Conservation (phyloP, 2,797 vertebrate genomes). For the Phrynocephalus vlangalii region DNA sequence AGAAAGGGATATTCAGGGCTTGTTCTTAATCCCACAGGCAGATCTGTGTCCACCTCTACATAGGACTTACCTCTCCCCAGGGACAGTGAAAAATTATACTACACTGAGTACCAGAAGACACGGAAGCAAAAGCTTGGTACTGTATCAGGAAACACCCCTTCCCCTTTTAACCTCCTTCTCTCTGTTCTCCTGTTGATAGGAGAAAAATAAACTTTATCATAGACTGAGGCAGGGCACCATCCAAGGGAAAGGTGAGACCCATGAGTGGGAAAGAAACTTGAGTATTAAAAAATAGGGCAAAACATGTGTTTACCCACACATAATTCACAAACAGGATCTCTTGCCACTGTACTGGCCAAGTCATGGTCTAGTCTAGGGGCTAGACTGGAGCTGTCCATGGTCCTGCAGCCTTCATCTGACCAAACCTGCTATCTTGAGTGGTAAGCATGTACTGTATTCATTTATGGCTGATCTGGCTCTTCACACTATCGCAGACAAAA, state of each 20-base stretch:
- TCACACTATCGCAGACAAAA: no score
- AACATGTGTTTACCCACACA: neutral
- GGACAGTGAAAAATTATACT: slow-evolving; percentile 31
- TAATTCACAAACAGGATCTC: neutral
- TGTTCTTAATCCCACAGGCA: slow-evolving; percentile 33
- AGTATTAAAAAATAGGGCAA: slow-evolving; percentile 26
- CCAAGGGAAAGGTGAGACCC: slow-evolving; percentile 10
- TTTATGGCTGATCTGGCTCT: neutral
- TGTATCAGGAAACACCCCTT: slow-evolving; percentile 45
- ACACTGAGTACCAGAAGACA: slow-evolving; percentile 15
- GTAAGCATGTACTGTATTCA: neutral
- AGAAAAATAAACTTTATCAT: neutral
- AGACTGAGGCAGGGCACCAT: slow-evolving; percentile 34
- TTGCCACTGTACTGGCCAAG: neutral
- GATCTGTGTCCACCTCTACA: neutral
- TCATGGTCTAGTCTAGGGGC: neutral
- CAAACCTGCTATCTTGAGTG: neutral
- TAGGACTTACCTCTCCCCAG: neutral
- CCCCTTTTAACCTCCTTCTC: slow-evolving; percentile 11
- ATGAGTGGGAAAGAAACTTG: neutral
- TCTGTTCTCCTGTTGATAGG: slow-evolving; percentile 49
- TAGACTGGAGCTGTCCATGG: neutral
- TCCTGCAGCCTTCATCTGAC: no score
- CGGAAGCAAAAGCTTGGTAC: slow-evolving; percentile 53
- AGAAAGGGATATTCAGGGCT: neutral